These are phyloP conservation scores for Rhorus exstirpatorius DNA, from an alignment of 2,888 invertebrate species.

Conservation along the genomic window DNA sequence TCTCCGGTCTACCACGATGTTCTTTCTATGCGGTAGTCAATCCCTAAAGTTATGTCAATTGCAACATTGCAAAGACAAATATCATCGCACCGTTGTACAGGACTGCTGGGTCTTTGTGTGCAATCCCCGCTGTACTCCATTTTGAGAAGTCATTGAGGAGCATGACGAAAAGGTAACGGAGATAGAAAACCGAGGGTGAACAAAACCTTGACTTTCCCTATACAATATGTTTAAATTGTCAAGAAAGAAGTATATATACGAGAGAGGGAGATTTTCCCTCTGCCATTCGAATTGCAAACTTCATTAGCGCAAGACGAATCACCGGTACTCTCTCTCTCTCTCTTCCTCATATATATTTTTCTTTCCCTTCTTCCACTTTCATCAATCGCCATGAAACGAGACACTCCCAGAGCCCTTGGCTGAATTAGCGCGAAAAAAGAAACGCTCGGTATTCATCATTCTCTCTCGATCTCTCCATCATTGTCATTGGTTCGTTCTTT, in stretches of 20 bases:
- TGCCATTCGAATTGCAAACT: constrained; percentile 43
- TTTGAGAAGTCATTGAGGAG: no score
- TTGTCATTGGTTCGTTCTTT: constrained; percentile 53
- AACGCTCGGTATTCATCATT: constrained; percentile 42
- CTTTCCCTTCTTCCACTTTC: constrained; percentile 28
- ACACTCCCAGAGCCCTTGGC: constrained; percentile 9
- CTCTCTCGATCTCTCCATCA: constrained; percentile 49
- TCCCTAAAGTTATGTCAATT: neutral
- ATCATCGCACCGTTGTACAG: no score
- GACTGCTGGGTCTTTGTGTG: no score
- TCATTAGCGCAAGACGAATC: constrained; percentile 52
- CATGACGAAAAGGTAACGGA: neutral
- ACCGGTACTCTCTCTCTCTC: constrained; percentile 14
- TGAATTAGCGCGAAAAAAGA: constrained; percentile 42
- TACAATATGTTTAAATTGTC: no score
- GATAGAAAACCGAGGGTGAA: neutral
- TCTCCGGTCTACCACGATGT: constrained; percentile 15
- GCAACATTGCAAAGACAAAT: constrained; percentile 1
- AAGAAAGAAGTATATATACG: constrained; percentile 11
- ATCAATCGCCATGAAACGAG: constrained; percentile 59
- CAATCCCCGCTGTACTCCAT: no score
- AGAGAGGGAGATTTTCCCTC: neutral
- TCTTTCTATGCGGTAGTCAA: constrained; percentile 8
- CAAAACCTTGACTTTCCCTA: no score
- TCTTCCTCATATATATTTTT: constrained; percentile 18